Percentiles rank a stretch among this genome's conserved stretches.
Evolutionary conservation across 2,888 invertebrate species (phyloP).

Genomic region (Phoenoteleia sp.): DNA sequence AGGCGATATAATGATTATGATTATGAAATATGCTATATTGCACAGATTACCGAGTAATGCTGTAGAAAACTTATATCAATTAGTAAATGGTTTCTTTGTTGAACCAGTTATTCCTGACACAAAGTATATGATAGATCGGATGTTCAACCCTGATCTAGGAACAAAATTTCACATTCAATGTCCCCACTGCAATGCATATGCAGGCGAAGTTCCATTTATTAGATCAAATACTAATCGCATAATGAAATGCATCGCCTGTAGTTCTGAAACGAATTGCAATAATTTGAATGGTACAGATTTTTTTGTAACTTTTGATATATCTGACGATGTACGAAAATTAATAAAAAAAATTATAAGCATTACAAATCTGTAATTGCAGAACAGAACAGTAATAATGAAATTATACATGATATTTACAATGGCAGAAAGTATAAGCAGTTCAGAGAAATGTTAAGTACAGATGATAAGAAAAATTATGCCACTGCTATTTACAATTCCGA

Average conservation of each 20-base stretch:
- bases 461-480: not conserved
- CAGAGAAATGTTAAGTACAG: not conserved
- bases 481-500: not conserved
- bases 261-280: not conserved
- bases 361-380: no score
- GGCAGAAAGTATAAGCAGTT: not conserved
- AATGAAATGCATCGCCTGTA: not conserved
- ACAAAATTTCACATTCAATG: not conserved
- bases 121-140: not conserved
- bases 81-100: not conserved
- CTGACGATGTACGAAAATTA: no score
- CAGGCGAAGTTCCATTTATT: not conserved
- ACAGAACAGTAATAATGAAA: not conserved
- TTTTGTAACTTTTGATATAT: not conserved
- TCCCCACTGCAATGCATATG: not conserved
- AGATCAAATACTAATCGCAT: not conserved
- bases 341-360: not conserved
- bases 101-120: not conserved
- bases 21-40: not conserved
- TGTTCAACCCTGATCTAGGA: not conserved
- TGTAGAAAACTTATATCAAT: slow-evolving; percentile 3
- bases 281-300: not conserved
- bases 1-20: slow-evolving; percentile 5
- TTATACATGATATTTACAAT: not conserved
- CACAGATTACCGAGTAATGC: not conserved